Percentiles rank a stretch among this genome's conserved stretches.
Conservation (phyloP, 2,797 vertebrate species). For the Natrix natrix region DNA sequence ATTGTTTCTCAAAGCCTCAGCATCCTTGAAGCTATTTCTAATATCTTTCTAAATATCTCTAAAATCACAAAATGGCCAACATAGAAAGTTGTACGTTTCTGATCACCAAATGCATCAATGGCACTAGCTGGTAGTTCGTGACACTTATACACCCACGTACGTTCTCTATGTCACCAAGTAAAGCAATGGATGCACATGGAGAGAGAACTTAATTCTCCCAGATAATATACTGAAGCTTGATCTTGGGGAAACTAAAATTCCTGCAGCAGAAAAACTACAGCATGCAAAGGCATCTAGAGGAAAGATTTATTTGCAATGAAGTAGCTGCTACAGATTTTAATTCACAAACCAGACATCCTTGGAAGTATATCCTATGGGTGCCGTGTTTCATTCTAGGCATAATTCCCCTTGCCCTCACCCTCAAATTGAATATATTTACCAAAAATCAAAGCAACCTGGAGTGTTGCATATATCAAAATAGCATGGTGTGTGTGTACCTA, state of each 20-base stretch:
- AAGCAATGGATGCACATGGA: background rate
- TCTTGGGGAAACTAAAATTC: background rate
- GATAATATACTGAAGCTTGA: background rate
- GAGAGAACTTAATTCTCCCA: background rate
- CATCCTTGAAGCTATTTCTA: background rate
- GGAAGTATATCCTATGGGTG: background rate
- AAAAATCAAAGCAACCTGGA: background rate
- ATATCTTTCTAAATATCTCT: background rate
- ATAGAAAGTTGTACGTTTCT: background rate
- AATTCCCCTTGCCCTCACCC: background rate
- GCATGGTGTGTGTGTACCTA: too few relatives aligned
- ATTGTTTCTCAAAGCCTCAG: background rate
- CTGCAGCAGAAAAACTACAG: background rate
- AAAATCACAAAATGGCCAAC: background rate
- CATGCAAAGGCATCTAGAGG: background rate
- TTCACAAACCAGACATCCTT: background rate
- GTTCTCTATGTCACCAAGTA: background rate
- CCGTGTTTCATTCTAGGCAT: background rate
- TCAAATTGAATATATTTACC: background rate
- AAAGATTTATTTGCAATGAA: background rate
- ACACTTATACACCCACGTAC: background rate
- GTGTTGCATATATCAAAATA: background rate
- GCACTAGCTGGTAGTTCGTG: background rate
- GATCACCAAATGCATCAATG: background rate
- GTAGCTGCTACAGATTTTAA: background rate